phyloP scores from a whole-genome alignment of 2,888 invertebrate genomes.

The Rhagophthalmus giganteus region DNA sequence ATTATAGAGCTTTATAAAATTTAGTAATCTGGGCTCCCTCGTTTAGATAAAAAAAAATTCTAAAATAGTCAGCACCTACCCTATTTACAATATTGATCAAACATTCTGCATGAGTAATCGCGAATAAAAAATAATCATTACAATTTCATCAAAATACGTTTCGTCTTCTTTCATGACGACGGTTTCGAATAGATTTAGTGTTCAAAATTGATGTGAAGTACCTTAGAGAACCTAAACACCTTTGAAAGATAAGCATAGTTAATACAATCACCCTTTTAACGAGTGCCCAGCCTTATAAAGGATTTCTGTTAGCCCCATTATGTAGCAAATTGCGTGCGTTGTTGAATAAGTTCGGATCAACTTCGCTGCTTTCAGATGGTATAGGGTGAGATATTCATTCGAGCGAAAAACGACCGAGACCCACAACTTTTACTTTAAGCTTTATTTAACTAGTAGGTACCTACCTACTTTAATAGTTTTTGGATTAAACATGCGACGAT shows the following conservation, averaged over 20 bases:
- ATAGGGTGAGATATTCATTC: constrained; percentile 41
- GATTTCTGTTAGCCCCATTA: constrained; percentile 52
- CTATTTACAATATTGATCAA: constrained; percentile 36
- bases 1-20: no score
- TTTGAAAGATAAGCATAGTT: constrained; percentile 45
- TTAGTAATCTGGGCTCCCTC: neutral
- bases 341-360: constrained; percentile 48
- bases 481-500: no score
- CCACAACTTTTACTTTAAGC: constrained; percentile 37
- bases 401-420: constrained; percentile 44
- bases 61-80: constrained; percentile 15
- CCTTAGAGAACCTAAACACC: constrained; percentile 49
- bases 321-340: constrained; percentile 51
- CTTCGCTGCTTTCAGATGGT: constrained; percentile 37
- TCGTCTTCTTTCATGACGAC: constrained; percentile 29
- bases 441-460: constrained; percentile 30
- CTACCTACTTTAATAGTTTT: no score
- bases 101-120: constrained; percentile 35
- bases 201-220: constrained; percentile 42
- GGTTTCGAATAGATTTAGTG: constrained; percentile 39
- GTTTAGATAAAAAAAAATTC: neutral
- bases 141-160: constrained; percentile 35
- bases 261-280: constrained; percentile 52
- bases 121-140: constrained; percentile 41
- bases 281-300: constrained; percentile 42